These are phyloP conservation scores for Orthosia cruda DNA, from an alignment of 2,888 invertebrate species.

Conservation along the genomic window DNA sequence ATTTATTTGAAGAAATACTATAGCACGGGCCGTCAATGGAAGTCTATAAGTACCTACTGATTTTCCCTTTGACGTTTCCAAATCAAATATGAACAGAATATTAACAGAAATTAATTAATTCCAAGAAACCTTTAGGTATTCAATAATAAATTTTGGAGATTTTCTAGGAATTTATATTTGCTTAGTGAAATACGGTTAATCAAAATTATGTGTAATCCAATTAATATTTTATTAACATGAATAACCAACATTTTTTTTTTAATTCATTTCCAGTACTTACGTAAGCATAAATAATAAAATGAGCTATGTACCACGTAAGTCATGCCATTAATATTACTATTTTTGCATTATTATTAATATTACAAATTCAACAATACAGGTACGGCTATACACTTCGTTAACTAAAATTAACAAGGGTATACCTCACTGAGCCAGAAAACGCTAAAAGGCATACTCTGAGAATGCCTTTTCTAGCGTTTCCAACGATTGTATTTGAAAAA, in stretches of 20 bases:
- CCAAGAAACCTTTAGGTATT: background rate
- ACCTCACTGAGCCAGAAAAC: slow-evolving; percentile 26
- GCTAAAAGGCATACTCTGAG: slow-evolving; percentile 27
- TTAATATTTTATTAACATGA: background rate
- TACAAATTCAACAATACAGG: slow-evolving; percentile 1
- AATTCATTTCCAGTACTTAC: too few relatives aligned
- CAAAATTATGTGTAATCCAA: background rate
- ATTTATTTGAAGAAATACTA: background rate
- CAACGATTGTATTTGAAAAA: slow-evolving; percentile 18
- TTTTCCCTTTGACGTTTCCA: background rate
- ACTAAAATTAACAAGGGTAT: slow-evolving; percentile 58
- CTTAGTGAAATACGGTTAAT: background rate
- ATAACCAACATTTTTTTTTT: too few relatives aligned
- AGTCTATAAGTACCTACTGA: too few relatives aligned
- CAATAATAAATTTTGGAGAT: background rate
- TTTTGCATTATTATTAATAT: too few relatives aligned
- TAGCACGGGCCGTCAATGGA: too few relatives aligned
- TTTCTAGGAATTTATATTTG: too few relatives aligned
- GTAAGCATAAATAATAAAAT: too few relatives aligned
- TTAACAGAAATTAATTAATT: background rate
- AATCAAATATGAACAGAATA: background rate
- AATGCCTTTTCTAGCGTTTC: slow-evolving; percentile 24
- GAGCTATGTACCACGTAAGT: too few relatives aligned
- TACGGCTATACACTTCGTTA: slow-evolving; percentile 47
- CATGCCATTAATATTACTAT: too few relatives aligned